Conservation (phyloP, 35 echinoderm and acorn worm genomes). For the Eucidaris tribuloides region DNA sequence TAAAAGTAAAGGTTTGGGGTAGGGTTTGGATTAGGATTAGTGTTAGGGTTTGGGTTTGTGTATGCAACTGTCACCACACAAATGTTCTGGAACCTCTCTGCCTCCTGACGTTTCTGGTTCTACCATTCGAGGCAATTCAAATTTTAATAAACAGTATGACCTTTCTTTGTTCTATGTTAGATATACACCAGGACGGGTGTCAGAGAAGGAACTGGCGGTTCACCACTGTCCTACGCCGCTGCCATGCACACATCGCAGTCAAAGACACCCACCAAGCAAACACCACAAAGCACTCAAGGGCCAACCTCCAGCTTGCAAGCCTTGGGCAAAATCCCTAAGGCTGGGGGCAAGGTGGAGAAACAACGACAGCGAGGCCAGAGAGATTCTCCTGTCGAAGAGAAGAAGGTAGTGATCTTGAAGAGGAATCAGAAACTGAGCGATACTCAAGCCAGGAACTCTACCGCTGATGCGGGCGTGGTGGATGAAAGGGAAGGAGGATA, state of each 20-base stretch:
- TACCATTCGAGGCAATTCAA: no score
- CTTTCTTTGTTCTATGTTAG: no score
- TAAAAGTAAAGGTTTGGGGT: no score
- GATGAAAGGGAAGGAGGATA: not conserved
- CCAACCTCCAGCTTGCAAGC: not conserved
- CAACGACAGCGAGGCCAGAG: not conserved
- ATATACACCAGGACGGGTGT: not conserved
- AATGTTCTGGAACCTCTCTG: no score
- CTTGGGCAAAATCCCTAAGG: constrained; percentile 3
- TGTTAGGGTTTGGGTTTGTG: no score
- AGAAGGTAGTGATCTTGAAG: constrained; percentile 3
- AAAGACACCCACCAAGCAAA: not conserved
- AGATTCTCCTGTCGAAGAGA: not conserved
- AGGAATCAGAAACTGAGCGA: not conserved
- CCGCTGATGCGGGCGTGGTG: not conserved
- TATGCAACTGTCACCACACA: no score
- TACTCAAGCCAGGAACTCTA: not conserved
- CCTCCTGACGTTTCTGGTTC: no score
- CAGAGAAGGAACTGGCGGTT: not conserved
- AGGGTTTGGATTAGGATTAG: no score
- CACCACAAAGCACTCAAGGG: not conserved
- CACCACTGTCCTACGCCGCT: not conserved
- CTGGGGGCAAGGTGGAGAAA: not conserved
- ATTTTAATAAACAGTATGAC: no score
- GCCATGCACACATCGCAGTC: not conserved